Evolutionary conservation across 2,113 vertebrate genomes (phyloP).

Genomic region (Myrmecobius fasciatus): DNA sequence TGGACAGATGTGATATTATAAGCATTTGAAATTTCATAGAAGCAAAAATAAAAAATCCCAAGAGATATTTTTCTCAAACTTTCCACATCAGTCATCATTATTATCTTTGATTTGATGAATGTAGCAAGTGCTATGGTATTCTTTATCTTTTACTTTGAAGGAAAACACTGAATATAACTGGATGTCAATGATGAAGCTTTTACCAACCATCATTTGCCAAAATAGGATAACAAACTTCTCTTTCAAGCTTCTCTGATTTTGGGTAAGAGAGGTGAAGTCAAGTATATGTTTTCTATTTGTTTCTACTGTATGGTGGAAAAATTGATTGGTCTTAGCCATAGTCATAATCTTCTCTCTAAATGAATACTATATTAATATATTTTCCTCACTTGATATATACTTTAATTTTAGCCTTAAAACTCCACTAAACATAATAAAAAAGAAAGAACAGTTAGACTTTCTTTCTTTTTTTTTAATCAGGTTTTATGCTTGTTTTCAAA

Average conservation of each 20-base stretch:
- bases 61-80: too few relatives aligned
- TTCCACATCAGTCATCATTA: too few relatives aligned
- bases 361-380: background rate
- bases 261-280: background rate
- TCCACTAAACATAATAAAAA: background rate
- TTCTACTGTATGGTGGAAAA: background rate
- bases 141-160: too few relatives aligned
- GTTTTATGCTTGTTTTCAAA: background rate
- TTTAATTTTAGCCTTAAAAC: background rate
- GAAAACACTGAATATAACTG: background rate
- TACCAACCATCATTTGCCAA: background rate
- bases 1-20: too few relatives aligned
- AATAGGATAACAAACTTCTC: background rate
- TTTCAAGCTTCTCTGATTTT: background rate
- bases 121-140: too few relatives aligned
- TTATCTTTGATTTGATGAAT: too few relatives aligned
- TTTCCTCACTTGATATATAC: background rate
- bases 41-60: too few relatives aligned
- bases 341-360: background rate
- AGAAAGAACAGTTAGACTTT: background rate
- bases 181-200: background rate
- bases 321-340: background rate
- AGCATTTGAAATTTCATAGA: too few relatives aligned
- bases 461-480: background rate
- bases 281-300: background rate